phyloP scores from a whole-genome alignment of 1,140 invertebrate species.

The Trinorchestia longiramus region DNA sequence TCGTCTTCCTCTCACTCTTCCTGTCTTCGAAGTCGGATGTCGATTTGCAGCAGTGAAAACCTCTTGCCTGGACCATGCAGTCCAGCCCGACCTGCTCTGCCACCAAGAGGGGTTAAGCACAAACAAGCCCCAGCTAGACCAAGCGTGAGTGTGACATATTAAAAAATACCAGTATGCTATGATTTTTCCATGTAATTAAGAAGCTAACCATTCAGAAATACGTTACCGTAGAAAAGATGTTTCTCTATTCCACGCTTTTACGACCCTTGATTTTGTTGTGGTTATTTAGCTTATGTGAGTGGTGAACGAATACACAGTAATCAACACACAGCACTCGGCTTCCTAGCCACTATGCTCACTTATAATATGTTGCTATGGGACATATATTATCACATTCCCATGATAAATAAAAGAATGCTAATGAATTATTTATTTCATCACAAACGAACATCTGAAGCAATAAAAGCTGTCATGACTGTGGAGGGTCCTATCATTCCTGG shows the following conservation, averaged over 20 bases:
- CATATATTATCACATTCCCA: too few species aligned
- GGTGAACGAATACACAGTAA: background rate
- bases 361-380: too few species aligned
- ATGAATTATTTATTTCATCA: too few species aligned
- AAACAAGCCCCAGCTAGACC: slow-evolving; percentile 35
- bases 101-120: slow-evolving; percentile 19
- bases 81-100: slow-evolving; percentile 25
- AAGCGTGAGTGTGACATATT: slow-evolving; percentile 15
- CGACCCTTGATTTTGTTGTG: background rate
- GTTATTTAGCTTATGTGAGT: background rate
- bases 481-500: too few species aligned
- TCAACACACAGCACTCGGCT: background rate
- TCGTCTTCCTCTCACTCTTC: slow-evolving; percentile 34
- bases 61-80: background rate
- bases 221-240: background rate
- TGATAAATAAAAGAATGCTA: too few species aligned
- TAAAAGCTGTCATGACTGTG: too few species aligned
- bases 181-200: background rate
- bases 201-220: background rate
- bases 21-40: background rate
- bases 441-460: too few species aligned
- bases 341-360: too few species aligned
- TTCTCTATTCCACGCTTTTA: background rate
- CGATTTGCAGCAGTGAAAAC: slow-evolving; percentile 9
- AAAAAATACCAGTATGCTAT: too few species aligned